These are phyloP conservation scores for Cheilosia pagana DNA, from an alignment of 2,888 invertebrate genomes.

Conservation along the genomic window DNA sequence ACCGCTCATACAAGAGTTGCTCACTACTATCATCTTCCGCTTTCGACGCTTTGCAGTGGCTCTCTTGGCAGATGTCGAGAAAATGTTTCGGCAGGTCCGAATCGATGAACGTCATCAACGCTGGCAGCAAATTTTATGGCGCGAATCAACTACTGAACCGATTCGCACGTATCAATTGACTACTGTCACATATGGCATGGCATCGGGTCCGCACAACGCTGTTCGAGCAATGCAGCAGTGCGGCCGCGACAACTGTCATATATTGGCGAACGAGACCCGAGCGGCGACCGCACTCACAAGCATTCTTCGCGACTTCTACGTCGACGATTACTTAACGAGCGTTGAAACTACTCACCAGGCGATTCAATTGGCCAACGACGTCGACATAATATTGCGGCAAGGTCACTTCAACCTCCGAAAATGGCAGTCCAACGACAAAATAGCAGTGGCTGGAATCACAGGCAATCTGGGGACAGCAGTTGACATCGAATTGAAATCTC, in stretches of 20 bases:
- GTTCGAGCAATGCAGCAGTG: conserved; percentile 45
- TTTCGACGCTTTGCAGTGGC: conserved; percentile 69
- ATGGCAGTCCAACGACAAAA: neutral
- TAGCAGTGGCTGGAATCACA: neutral
- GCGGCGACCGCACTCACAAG: conserved; percentile 13
- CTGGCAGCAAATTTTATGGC: conserved; percentile 76
- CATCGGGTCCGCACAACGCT: conserved; percentile 55
- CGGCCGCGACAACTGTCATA: conserved; percentile 21
- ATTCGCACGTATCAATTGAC: conserved; percentile 69
- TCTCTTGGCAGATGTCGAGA: conserved; percentile 74
- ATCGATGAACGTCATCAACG: conserved; percentile 64
- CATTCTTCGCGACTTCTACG: conserved; percentile 21
- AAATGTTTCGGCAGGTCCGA: conserved; percentile 75
- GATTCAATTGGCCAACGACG: conserved; percentile 10
- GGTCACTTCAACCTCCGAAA: neutral
- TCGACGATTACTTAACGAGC: conserved; percentile 14
- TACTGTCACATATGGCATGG: conserved; percentile 75
- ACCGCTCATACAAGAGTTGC: conserved; percentile 28
- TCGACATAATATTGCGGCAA: neutral
- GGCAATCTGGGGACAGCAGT: conserved; percentile 13
- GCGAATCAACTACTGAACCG: conserved; percentile 57
- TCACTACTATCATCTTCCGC: conserved; percentile 64
- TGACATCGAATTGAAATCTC: conserved; percentile 7
- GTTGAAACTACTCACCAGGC: conserved; percentile 12
- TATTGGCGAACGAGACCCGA: conserved; percentile 9